phyloP scores from a whole-genome alignment of 2,888 invertebrate genomes.

The Parnassius glacialis region DNA sequence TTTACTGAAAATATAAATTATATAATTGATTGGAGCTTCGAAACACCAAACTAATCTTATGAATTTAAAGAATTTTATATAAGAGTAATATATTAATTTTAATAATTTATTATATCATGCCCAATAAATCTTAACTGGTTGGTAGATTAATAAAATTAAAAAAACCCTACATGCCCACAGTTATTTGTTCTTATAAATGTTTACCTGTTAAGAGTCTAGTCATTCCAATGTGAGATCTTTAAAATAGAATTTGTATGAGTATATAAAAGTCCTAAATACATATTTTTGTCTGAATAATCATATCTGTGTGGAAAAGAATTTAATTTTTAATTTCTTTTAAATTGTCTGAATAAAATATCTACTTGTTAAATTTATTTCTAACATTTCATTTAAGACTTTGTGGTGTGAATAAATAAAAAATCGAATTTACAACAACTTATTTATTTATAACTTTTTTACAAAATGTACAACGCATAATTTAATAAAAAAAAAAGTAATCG shows the following conservation, averaged over 20 bases:
- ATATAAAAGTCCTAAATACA: constrained; percentile 60
- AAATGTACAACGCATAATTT: constrained; percentile 39
- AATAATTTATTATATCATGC: constrained; percentile 24
- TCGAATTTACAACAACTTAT: constrained; percentile 46
- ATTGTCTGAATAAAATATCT: constrained; percentile 76
- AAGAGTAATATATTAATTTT: constrained; percentile 29
- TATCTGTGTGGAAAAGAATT: constrained; percentile 65
- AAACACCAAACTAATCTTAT: constrained; percentile 71
- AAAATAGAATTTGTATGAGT: constrained; percentile 41
- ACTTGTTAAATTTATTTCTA: constrained; percentile 55
- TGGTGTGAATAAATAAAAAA: constrained; percentile 46
- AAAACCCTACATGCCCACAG: constrained; percentile 38
- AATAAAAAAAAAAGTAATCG: constrained; percentile 31
- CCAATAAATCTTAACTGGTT: constrained; percentile 24
- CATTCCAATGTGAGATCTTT: constrained; percentile 44
- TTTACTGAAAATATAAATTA: constrained; percentile 30
- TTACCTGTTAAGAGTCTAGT: constrained; percentile 44
- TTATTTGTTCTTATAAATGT: constrained; percentile 37
- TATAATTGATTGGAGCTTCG: constrained; percentile 52
- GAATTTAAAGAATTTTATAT: constrained; percentile 59
- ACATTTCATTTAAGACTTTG: constrained; percentile 35
- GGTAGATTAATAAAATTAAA: constrained; percentile 22
- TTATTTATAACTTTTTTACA: constrained; percentile 47
- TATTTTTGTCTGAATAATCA: constrained; percentile 74
- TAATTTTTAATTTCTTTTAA: constrained; percentile 75